Evolutionary conservation across 2,888 invertebrate species (phyloP).

Genomic region (Acanthosoma haemorrhoidale): DNA sequence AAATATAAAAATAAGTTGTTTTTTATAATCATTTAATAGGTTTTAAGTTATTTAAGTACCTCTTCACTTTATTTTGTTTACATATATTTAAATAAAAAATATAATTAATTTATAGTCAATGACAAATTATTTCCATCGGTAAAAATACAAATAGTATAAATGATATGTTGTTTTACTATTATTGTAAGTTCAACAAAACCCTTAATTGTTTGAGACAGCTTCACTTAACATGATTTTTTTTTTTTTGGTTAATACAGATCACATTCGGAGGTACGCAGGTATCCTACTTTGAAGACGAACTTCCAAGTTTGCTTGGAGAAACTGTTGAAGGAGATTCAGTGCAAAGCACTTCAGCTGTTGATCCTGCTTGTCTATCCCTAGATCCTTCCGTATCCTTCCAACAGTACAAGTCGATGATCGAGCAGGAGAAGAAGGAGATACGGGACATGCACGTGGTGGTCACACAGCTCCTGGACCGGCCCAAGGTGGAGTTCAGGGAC

Average conservation of each 20-base stretch:
- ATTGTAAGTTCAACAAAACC: too few relatives aligned
- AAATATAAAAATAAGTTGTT: too few relatives aligned
- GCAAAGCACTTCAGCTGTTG: background rate
- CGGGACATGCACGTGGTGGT: background rate
- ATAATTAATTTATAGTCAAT: too few relatives aligned
- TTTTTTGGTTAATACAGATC: background rate
- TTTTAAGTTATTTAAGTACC: too few relatives aligned
- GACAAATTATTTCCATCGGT: too few relatives aligned
- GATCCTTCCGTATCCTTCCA: background rate
- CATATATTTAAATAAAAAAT: too few relatives aligned
- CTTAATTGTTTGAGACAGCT: too few relatives aligned
- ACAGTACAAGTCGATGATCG: background rate
- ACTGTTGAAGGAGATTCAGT: background rate
- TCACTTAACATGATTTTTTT: too few relatives aligned
- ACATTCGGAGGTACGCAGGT: background rate
- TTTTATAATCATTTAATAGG: too few relatives aligned
- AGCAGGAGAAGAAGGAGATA: slow-evolving; percentile 16
- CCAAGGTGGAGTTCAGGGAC: slow-evolving; percentile 4
- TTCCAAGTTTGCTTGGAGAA: background rate
- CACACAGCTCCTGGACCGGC: background rate
- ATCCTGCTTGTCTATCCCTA: background rate
- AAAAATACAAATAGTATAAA: too few relatives aligned
- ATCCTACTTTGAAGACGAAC: background rate
- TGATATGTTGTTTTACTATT: too few relatives aligned
- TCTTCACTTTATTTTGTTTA: too few relatives aligned